Evolutionary conservation across 2,888 invertebrate genomes (phyloP).

Genomic region (Rhabditoides inermis): DNA sequence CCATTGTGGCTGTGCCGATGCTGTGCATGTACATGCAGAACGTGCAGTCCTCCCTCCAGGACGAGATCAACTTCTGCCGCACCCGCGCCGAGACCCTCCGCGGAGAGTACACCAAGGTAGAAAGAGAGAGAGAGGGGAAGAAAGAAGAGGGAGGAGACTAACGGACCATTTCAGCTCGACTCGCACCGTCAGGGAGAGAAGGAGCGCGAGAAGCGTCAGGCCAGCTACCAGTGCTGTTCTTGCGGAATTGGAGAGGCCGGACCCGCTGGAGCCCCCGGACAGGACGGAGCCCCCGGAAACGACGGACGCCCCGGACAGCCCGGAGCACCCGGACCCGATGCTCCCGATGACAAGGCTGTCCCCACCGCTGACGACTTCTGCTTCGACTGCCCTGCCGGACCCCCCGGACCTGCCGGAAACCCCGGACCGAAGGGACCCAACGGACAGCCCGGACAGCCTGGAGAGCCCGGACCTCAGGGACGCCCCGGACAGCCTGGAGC

Average conservation of each 20-base stretch:
- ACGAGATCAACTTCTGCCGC: conserved; percentile 33
- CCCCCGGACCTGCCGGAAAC: conserved; percentile 36
- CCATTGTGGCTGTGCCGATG: conserved; percentile 46
- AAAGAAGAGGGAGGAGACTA: too few species aligned
- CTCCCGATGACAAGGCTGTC: conserved; percentile 22
- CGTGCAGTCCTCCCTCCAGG: conserved; percentile 39
- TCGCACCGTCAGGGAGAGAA: conserved; percentile 13
- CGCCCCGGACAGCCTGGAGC: conserved; percentile 30
- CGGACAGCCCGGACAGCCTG: conserved; percentile 32
- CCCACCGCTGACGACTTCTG: conserved; percentile 29
- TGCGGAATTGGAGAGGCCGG: conserved; percentile 32
- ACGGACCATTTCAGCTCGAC: conserved; percentile 10
- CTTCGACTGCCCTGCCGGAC: conserved; percentile 35
- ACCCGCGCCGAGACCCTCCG: conserved; percentile 17
- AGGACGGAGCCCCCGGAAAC: conserved; percentile 27
- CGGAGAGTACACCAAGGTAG: conserved; percentile 21
- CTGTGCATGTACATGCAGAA: conserved; percentile 45
- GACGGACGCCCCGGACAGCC: conserved; percentile 33
- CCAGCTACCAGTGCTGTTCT: conserved; percentile 25
- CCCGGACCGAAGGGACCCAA: conserved; percentile 35
- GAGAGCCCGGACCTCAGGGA: conserved; percentile 33
- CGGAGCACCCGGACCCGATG: conserved; percentile 35
- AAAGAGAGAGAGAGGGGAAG: too few species aligned
- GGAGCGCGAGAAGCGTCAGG: conserved; percentile 15
- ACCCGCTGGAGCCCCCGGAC: conserved; percentile 28